Conservation (phyloP, 2,888 invertebrate species). For the Lochmaea capreae region DNA sequence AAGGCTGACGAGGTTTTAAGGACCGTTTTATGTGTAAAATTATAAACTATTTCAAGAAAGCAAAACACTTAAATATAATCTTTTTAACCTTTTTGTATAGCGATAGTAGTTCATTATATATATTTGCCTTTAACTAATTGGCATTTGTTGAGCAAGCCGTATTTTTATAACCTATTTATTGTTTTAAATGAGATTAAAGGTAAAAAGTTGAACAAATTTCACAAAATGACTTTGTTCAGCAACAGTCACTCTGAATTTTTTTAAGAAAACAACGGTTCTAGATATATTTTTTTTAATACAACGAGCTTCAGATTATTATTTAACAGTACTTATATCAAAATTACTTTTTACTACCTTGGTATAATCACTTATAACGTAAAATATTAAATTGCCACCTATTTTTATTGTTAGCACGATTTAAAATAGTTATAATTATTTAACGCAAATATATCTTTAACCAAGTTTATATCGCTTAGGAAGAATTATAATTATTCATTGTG, state of each 20-base stretch:
- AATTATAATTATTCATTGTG: background rate
- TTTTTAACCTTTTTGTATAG: background rate
- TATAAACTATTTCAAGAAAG: slow-evolving; percentile 15
- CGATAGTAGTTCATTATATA: background rate
- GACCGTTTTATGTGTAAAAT: slow-evolving; percentile 9
- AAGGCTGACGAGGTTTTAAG: slow-evolving; percentile 15
- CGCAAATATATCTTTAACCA: slow-evolving; percentile 1
- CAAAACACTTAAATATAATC: slow-evolving; percentile 6
- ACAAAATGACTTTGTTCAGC: background rate
- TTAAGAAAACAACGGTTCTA: background rate
- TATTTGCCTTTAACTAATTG: background rate
- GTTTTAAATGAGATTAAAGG: background rate
- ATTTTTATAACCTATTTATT: background rate
- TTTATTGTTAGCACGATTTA: background rate
- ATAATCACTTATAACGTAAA: no score
- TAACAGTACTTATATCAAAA: background rate
- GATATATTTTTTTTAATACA: background rate
- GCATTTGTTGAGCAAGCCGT: background rate
- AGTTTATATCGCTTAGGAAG: background rate
- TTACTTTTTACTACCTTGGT: no score
- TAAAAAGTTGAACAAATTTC: background rate
- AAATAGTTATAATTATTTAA: background rate
- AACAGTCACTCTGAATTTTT: background rate
- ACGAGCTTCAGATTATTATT: background rate
- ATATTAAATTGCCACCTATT: background rate